Percentiles rank a stretch among this genome's conserved stretches.
Conservation (phyloP, 2,113 vertebrate genomes). For the Dasypus novemcinctus region DNA sequence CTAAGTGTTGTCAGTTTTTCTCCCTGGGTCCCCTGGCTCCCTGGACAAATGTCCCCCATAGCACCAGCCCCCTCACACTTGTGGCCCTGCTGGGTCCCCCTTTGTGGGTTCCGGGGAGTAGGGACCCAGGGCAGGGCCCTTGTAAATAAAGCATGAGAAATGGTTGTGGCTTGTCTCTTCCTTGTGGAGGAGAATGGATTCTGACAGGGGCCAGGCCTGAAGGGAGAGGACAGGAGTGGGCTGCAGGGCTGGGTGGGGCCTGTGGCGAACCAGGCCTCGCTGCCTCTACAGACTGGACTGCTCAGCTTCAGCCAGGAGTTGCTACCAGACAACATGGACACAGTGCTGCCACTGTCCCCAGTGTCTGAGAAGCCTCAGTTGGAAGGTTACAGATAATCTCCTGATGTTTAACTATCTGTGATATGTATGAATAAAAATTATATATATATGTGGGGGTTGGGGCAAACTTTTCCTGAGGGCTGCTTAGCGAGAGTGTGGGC, state of each 20-base stretch:
- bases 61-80: background rate
- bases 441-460: too few relatives aligned
- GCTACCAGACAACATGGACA: background rate
- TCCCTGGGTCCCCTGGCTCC: background rate
- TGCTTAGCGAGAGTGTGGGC: background rate
- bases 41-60: background rate
- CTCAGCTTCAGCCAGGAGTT: background rate
- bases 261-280: background rate
- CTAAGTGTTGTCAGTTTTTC: background rate
- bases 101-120: background rate
- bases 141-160: conserved; percentile 25
- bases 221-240: background rate
- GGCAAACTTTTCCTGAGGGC: background rate
- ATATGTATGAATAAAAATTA: background rate
- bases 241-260: too few relatives aligned
- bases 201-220: background rate
- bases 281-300: background rate
- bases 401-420: background rate
- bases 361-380: background rate
- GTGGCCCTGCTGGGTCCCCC: too few relatives aligned
- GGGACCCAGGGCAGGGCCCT: background rate
- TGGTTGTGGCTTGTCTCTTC: background rate
- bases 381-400: background rate
- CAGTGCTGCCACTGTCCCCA: background rate
- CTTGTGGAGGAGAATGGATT: background rate